A percentile compares a stretch with the other conserved stretches of the same genome.
Evolutionary conservation across 2,797 vertebrate species (phyloP).

Genomic region (Poliocrania exsul): DNA sequence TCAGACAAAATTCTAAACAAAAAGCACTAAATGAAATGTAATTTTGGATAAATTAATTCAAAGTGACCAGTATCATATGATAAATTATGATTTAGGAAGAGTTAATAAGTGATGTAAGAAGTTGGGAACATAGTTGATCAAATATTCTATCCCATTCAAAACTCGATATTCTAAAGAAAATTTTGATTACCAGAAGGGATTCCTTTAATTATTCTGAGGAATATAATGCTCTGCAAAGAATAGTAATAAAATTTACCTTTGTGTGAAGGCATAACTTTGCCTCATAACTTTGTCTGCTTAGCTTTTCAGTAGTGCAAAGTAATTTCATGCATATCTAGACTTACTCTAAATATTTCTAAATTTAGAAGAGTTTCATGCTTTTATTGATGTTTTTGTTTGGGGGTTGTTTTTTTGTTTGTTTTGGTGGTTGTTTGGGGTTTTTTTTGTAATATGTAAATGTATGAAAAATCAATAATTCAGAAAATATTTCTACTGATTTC

Average conservation of each 20-base stretch:
- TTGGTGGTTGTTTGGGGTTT: background rate
- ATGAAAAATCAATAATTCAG: background rate
- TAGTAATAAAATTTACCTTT: background rate
- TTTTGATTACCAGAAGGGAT: background rate
- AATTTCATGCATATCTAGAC: background rate
- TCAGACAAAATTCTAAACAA: background rate
- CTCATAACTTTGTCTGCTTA: background rate
- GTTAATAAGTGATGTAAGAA: background rate
- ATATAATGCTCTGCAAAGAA: background rate
- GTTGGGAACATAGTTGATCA: background rate
- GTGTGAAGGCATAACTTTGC: background rate
- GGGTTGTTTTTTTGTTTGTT: background rate
- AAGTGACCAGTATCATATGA: background rate
- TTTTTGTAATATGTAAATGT: background rate
- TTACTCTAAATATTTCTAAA: background rate
- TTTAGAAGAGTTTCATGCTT: background rate
- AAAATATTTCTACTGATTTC: background rate
- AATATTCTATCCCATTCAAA: background rate
- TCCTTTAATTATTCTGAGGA: background rate
- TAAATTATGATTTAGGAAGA: background rate
- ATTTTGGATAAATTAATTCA: background rate
- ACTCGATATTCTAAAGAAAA: background rate
- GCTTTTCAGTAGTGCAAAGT: background rate
- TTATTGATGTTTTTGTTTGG: background rate
- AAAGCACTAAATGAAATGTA: background rate